phyloP scores from a whole-genome alignment of 2,888 invertebrate species.

The Acanthococcus lagerstroemiae region DNA sequence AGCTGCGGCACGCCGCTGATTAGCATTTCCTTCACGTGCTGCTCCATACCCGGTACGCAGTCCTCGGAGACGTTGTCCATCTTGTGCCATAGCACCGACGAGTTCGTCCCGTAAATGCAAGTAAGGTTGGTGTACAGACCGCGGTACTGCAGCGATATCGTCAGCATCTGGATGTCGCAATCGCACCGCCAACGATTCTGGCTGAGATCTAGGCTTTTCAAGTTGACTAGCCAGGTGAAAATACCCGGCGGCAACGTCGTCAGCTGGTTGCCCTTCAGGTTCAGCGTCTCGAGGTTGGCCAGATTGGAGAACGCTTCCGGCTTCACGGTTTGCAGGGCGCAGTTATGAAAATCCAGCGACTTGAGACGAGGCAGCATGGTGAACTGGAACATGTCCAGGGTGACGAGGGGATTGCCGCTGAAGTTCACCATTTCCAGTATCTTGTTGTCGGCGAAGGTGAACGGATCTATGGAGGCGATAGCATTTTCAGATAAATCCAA shows the following conservation, averaged over 20 bases:
- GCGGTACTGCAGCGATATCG: background rate
- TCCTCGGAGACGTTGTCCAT: background rate
- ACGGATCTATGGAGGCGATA: background rate
- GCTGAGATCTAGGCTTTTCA: background rate
- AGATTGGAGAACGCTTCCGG: constrained; percentile 10
- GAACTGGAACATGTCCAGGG: constrained; percentile 4
- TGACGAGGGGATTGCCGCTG: constrained; percentile 9
- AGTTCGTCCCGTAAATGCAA: background rate
- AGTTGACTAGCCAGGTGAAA: constrained; percentile 8
- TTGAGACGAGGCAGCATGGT: background rate
- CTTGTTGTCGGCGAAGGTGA: constrained; percentile 12
- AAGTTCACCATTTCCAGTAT: constrained; percentile 16
- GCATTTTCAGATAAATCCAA: constrained; percentile 6
- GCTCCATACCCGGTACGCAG: constrained; percentile 5
- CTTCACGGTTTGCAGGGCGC: background rate
- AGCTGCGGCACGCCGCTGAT: background rate
- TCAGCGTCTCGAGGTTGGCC: background rate
- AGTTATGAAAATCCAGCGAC: constrained; percentile 5
- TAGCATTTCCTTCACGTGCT: background rate
- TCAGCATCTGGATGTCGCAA: constrained; percentile 8
- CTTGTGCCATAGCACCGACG: constrained; percentile 3
- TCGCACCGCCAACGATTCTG: constrained; percentile 13
- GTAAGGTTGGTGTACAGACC: constrained; percentile 9
- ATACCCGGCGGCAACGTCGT: background rate
- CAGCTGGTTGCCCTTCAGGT: background rate